These are phyloP conservation scores for Perizoma affinitatum DNA, from an alignment of 2,888 invertebrate species.

Conservation along the genomic window DNA sequence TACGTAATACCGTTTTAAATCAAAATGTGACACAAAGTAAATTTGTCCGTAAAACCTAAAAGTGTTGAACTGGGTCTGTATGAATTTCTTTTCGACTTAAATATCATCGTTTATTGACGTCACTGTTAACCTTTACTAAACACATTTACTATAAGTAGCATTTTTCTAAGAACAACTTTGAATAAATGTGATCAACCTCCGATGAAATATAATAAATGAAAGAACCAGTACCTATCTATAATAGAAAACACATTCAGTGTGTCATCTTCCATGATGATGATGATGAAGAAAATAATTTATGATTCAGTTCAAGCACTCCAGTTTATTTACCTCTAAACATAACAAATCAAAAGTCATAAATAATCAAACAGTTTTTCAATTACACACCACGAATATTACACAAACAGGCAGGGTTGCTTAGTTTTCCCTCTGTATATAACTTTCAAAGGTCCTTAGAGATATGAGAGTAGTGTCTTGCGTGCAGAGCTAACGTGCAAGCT, in stretches of 20 bases:
- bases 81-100: too few species aligned
- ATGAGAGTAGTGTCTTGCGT: slow-evolving; percentile 4
- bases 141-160: too few species aligned
- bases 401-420: slow-evolving; percentile 28
- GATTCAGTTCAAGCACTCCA: slow-evolving; percentile 4
- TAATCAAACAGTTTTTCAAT: slow-evolving; percentile 31
- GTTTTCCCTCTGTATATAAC: slow-evolving; percentile 27
- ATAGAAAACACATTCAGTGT: background rate
- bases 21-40: too few species aligned
- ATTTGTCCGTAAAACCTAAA: too few species aligned
- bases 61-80: too few species aligned
- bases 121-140: too few species aligned
- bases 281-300: background rate
- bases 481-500: slow-evolving; percentile 8
- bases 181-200: background rate
- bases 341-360: slow-evolving; percentile 25
- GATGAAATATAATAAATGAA: background rate
- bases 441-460: slow-evolving; percentile 19
- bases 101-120: too few species aligned
- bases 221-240: background rate
- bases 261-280: background rate
- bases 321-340: slow-evolving; percentile 10
- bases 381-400: slow-evolving; percentile 35
- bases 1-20: background rate
- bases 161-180: too few species aligned